Evolutionary conservation across 1,140 invertebrate species (phyloP).

Genomic region (Copidosoma floridanum): DNA sequence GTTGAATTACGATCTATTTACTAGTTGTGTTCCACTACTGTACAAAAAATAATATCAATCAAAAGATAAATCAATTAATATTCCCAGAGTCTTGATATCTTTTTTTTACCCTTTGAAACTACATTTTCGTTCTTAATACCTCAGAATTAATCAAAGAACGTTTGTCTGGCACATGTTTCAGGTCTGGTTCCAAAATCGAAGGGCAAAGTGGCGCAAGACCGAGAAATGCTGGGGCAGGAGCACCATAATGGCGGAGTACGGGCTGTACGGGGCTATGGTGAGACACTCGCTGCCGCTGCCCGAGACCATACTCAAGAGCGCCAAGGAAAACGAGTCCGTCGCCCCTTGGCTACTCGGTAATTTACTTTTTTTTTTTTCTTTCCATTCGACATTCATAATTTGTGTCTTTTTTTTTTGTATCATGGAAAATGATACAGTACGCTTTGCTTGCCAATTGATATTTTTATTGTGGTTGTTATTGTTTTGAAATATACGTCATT

Average conservation of each 20-base stretch:
- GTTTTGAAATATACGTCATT: constrained; percentile 1
- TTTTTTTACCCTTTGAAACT: too few relatives aligned
- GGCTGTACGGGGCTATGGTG: constrained; percentile 98
- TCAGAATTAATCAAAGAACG: too few relatives aligned
- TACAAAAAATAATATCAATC: too few relatives aligned
- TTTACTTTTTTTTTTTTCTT: constrained; percentile 16
- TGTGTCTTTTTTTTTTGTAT: too few relatives aligned
- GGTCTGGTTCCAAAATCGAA: constrained; percentile 99
- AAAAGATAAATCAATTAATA: not conserved
- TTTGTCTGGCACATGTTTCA: too few relatives aligned
- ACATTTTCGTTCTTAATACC: too few relatives aligned
- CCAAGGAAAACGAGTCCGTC: constrained; percentile 91
- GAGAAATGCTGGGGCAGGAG: constrained; percentile 99
- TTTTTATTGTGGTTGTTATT: not conserved
- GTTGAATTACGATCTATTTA: too few relatives aligned
- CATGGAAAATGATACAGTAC: too few relatives aligned
- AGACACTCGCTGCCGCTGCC: constrained; percentile 95
- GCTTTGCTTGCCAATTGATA: not conserved
- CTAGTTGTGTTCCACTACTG: too few relatives aligned
- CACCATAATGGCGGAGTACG: constrained; percentile 99
- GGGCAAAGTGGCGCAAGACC: constrained; percentile 98
- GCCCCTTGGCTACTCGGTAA: constrained; percentile 98
- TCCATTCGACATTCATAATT: not conserved
- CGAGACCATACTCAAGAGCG: constrained; percentile 94
- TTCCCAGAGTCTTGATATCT: too few relatives aligned